Percentiles rank a stretch among this genome's conserved stretches.
Conservation (phyloP, 2,888 invertebrate genomes). For the Hartigia nigra region DNA sequence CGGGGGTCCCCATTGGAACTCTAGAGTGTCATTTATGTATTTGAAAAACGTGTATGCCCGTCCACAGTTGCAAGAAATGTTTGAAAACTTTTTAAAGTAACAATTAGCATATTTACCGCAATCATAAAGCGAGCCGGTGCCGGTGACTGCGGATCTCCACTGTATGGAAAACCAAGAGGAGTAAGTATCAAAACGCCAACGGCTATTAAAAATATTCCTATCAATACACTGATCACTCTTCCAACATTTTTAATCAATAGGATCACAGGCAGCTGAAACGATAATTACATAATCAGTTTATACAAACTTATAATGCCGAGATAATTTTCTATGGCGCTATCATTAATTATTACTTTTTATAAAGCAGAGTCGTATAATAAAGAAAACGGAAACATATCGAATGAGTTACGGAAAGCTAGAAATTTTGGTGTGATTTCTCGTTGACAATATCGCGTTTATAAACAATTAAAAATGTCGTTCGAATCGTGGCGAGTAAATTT, state of each 20-base stretch:
- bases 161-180: conserved; percentile 81
- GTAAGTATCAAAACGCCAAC: conserved; percentile 72
- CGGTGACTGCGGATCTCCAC: conserved; percentile 71
- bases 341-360: too few species aligned
- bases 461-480: too few species aligned
- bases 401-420: too few species aligned
- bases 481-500: too few species aligned
- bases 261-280: conserved; percentile 64
- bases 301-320: too few species aligned
- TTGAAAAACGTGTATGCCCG: neutral
- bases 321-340: too few species aligned
- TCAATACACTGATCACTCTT: conserved; percentile 68
- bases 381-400: too few species aligned
- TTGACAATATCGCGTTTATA: too few species aligned
- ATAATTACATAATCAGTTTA: conserved; percentile 7
- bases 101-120: conserved; percentile 69
- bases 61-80: neutral
- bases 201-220: conserved; percentile 69
- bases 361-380: too few species aligned
- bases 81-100: conserved; percentile 4
- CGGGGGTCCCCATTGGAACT: too few species aligned
- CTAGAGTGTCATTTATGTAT: too few species aligned
- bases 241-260: conserved; percentile 66
- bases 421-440: too few species aligned
- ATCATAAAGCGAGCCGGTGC: conserved; percentile 82